Evolutionary conservation across 2,888 invertebrate genomes (phyloP), one percentile per base, ranked within the genome.

Genomic region (Thera obeliscata): DNA sequence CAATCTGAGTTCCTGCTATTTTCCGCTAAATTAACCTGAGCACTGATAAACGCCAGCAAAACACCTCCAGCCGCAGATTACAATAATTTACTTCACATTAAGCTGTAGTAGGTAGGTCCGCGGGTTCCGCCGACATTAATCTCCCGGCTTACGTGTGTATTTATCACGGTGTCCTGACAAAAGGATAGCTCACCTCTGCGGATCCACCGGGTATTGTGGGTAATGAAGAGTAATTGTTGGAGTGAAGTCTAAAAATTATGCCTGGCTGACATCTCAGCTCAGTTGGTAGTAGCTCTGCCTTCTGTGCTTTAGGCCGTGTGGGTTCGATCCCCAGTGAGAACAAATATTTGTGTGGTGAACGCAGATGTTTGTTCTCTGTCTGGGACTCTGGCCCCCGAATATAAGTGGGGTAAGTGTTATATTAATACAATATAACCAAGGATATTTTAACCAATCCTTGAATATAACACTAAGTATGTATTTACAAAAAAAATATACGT

Each of bases 141-240:
- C 79, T 81, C 76, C 69, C 64, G 77, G 76, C 78, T 81, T 76
- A 77, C 78, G 77, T 77, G 74, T 77, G 73, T 81, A 81, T 82
- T 82, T 82, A 82, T 82, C 81, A 79, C 81, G 58, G 67, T 61
- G 74, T 70, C 73, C 77, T 77, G 79, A 81, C 82, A 82, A 82
- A 81, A 76, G 80, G 78, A 78, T 78, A 75, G 66, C 77, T 78
- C 78, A 74, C 74, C 76, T 74, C 69, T 76, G 76, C 77, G 79
- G 76, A 78, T 77, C 74, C 77, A 75, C 76, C 75, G 73, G 80
- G 77, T 73, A 81, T 79, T 74, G 72, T 75, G 75, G 74, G 76
- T 81, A 82, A 83, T 83, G 79, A 82, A 81, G 83, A 82, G 75
- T 83, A 83, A 83, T 83, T 81, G 80, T 78, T 66, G 74, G 75